These are phyloP conservation scores for Macrosteles quadrilineatus DNA, from an alignment of 1,140 invertebrate genomes.

Conservation along the genomic window DNA sequence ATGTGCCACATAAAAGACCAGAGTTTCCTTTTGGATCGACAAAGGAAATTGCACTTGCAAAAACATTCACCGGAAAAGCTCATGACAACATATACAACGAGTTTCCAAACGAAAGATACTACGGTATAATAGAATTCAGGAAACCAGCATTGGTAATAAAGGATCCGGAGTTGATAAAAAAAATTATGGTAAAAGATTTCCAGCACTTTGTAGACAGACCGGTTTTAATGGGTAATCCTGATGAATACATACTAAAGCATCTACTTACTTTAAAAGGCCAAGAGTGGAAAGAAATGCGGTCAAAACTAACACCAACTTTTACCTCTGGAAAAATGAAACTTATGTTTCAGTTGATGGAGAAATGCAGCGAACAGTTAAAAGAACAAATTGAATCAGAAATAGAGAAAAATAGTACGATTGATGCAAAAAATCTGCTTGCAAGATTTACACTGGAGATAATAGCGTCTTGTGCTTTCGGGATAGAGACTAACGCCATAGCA, in stretches of 20 bases:
- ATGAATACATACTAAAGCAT: slow-evolving; percentile 55
- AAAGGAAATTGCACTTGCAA: neutral
- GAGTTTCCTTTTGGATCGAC: slow-evolving; percentile 37
- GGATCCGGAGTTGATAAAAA: slow-evolving; percentile 52
- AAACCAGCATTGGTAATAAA: slow-evolving; percentile 6
- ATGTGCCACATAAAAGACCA: slow-evolving; percentile 28
- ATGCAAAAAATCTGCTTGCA: slow-evolving; percentile 18
- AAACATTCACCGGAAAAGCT: neutral
- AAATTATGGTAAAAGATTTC: slow-evolving; percentile 58
- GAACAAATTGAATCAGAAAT: slow-evolving; percentile 2
- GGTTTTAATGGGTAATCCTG: slow-evolving; percentile 50
- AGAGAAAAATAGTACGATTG: neutral
- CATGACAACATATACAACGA: slow-evolving; percentile 19
- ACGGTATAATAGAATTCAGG: slow-evolving; percentile 9
- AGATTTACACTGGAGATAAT: slow-evolving; percentile 51
- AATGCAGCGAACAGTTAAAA: slow-evolving; percentile 43
- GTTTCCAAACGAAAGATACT: neutral
- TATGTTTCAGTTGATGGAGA: slow-evolving; percentile 56
- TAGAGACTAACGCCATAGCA: slow-evolving; percentile 49
- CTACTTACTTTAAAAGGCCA: slow-evolving; percentile 54
- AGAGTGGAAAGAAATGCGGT: slow-evolving; percentile 59
- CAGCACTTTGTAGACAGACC: slow-evolving; percentile 55
- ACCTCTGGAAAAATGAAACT: slow-evolving; percentile 62
- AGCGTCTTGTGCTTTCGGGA: slow-evolving; percentile 50
- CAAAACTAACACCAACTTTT: slow-evolving; percentile 62